These are phyloP conservation scores for Acanthurus lineatus DNA, from an alignment of 2,797 vertebrate species.

Conservation along the genomic window DNA sequence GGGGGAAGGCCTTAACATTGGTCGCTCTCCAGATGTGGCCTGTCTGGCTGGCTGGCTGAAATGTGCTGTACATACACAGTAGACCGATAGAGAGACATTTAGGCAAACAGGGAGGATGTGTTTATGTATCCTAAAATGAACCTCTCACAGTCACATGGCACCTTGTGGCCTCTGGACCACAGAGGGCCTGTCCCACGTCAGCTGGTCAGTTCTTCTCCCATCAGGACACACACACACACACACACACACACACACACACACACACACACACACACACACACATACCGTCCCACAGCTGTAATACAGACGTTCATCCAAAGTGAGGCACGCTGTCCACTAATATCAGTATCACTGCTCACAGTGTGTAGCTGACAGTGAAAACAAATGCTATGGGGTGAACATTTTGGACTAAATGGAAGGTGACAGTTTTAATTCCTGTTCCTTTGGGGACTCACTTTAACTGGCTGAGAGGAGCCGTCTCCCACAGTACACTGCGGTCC, in stretches of 20 bases:
- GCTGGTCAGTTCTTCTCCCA: slow-evolving; percentile 37
- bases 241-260: slow-evolving; percentile 23
- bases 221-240: slow-evolving; percentile 18
- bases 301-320: slow-evolving; percentile 71
- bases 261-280: slow-evolving; percentile 10
- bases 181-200: slow-evolving; percentile 56
- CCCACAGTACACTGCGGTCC: slow-evolving; percentile 58
- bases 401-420: slow-evolving; percentile 69
- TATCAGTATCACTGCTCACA: slow-evolving; percentile 70
- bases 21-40: slow-evolving; percentile 74
- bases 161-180: slow-evolving; percentile 65
- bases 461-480: slow-evolving; percentile 69
- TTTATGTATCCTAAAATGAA: slow-evolving; percentile 80
- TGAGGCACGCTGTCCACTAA: slow-evolving; percentile 72
- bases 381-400: slow-evolving; percentile 72
- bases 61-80: slow-evolving; percentile 72
- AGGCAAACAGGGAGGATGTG: slow-evolving; percentile 73
- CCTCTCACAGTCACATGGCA: slow-evolving; percentile 72
- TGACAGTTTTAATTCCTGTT: slow-evolving; percentile 79
- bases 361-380: slow-evolving; percentile 68
- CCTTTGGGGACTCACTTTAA: slow-evolving; percentile 72
- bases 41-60: slow-evolving; percentile 67
- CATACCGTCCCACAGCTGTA: slow-evolving; percentile 60
- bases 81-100: slow-evolving; percentile 61
- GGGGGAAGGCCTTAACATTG: slow-evolving; percentile 61